phyloP scores from a whole-genome alignment of 2,113 vertebrate genomes.

The Saguinus imperator region DNA sequence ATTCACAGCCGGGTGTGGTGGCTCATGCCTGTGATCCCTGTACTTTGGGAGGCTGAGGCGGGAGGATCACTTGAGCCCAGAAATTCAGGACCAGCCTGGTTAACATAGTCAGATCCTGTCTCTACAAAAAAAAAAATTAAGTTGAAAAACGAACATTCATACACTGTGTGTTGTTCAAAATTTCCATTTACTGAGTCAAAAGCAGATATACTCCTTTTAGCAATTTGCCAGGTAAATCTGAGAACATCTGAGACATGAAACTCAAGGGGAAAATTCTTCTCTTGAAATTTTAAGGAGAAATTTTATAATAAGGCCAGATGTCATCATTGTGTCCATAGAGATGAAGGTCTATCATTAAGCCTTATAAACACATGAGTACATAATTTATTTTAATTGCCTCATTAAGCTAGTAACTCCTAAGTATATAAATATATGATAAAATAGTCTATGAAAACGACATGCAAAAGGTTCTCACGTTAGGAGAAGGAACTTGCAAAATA shows the following conservation, averaged over 20 bases:
- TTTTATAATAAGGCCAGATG: conserved; percentile 48
- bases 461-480: background rate
- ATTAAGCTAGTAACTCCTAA: conserved; percentile 63
- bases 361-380: conserved; percentile 65
- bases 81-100: too few species aligned
- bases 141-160: conserved; percentile 14
- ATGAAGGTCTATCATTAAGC: conserved; percentile 58
- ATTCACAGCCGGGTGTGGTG: too few species aligned
- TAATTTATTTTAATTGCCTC: conserved; percentile 54
- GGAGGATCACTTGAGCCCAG: too few species aligned
- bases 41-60: too few species aligned
- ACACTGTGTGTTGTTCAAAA: conserved; percentile 40
- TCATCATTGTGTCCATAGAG: conserved; percentile 49
- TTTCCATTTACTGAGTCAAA: conserved; percentile 25
- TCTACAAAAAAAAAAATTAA: background rate
- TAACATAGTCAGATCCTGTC: too few species aligned
- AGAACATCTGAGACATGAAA: conserved; percentile 57
- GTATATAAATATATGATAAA: conserved; percentile 55
- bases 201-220: conserved; percentile 30
- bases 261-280: background rate
- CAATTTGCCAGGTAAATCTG: conserved; percentile 56
- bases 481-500: conserved; percentile 46
- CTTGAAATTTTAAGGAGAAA: conserved; percentile 57
- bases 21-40: too few species aligned
- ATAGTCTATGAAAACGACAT: conserved; percentile 30